phyloP scores from a whole-genome alignment of 2,113 vertebrate genomes.

The Trematomus loennbergii region DNA sequence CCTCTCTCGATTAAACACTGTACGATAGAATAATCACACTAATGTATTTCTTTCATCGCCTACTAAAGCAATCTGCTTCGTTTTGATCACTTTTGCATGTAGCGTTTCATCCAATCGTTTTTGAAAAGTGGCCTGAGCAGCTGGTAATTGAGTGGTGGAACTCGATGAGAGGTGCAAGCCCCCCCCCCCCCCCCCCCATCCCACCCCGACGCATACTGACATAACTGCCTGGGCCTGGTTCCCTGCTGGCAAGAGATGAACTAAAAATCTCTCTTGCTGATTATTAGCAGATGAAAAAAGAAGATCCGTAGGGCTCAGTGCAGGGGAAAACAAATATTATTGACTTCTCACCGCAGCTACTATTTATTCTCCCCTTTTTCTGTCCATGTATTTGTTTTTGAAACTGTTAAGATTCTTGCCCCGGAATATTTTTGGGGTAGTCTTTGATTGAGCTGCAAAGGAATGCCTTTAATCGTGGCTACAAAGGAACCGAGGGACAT shows the following conservation, averaged over 20 bases:
- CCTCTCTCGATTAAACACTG: slow-evolving; percentile 17
- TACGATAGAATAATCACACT: slow-evolving; percentile 40
- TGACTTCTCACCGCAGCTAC: slow-evolving; percentile 81
- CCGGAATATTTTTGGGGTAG: slow-evolving; percentile 80
- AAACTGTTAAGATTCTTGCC: slow-evolving; percentile 73
- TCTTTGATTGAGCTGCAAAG: slow-evolving; percentile 77
- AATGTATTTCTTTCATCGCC: slow-evolving; percentile 47
- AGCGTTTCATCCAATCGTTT: neutral
- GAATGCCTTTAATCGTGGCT: slow-evolving; percentile 84
- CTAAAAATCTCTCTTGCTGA: slow-evolving; percentile 73
- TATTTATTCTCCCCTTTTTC: slow-evolving; percentile 77
- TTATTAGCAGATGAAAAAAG: slow-evolving; percentile 83
- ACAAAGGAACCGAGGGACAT: slow-evolving; percentile 79
- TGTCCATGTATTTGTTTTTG: slow-evolving; percentile 79
- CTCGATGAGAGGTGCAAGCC: slow-evolving; percentile 66
- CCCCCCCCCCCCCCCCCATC: slow-evolving; percentile 18
- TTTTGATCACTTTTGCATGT: slow-evolving; percentile 16
- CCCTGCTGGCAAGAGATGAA: slow-evolving; percentile 78
- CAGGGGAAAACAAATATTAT: slow-evolving; percentile 68
- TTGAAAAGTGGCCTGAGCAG: slow-evolving; percentile 48
- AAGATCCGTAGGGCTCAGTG: slow-evolving; percentile 72
- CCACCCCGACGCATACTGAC: slow-evolving; percentile 63
- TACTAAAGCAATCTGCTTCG: slow-evolving; percentile 10
- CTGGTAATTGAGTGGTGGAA: slow-evolving; percentile 63
- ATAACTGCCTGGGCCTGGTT: slow-evolving; percentile 68